Evolutionary conservation across 2,113 vertebrate genomes (phyloP).

Genomic region (Mobula birostris): DNA sequence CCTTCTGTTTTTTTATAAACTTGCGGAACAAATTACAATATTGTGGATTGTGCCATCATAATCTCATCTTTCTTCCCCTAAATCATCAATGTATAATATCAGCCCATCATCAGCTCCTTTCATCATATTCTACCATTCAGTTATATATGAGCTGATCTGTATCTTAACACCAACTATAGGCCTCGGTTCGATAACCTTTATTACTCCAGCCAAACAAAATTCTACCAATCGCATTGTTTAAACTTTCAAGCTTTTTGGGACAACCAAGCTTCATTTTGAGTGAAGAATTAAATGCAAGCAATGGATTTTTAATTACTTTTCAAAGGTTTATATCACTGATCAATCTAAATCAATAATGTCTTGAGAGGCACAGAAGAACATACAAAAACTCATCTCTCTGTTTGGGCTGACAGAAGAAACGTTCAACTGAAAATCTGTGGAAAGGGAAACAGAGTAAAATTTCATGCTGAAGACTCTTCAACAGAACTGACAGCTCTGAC

Average conservation of each 20-base stretch:
- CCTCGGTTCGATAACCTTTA: background rate
- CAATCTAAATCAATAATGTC: background rate
- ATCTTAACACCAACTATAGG: background rate
- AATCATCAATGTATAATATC: background rate
- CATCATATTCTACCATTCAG: background rate
- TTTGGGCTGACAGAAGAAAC: background rate
- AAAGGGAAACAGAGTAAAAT: too few species aligned
- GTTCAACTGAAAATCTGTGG: too few species aligned
- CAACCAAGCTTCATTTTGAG: background rate
- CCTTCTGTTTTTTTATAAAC: background rate
- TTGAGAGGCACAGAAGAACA: background rate
- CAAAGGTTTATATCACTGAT: background rate
- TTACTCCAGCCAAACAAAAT: background rate
- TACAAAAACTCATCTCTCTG: background rate
- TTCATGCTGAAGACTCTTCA: too few species aligned
- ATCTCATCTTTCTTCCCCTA: background rate
- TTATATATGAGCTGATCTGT: background rate
- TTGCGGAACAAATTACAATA: background rate
- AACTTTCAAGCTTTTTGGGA: background rate
- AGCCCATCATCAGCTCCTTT: background rate
- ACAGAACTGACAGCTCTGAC: too few species aligned
- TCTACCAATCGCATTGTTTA: background rate
- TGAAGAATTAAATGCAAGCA: background rate
- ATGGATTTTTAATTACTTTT: background rate
- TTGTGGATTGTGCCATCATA: too few species aligned